Conservation (phyloP, 2,888 invertebrate species). For the Clistopyga incitator region DNA sequence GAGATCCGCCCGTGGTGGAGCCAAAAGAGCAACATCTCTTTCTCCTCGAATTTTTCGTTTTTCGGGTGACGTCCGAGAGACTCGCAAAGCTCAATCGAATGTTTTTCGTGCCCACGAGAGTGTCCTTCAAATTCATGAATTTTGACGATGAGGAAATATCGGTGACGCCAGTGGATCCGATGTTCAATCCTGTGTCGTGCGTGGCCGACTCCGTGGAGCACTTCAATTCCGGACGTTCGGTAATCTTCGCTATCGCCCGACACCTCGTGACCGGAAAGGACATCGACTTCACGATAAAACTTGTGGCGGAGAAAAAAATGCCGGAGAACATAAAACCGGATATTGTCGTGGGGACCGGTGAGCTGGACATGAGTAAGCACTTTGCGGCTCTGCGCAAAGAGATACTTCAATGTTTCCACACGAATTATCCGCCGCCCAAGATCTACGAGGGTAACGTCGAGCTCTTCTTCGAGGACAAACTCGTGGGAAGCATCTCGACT, state of each 20-base stretch:
- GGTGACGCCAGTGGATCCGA: constrained; percentile 77
- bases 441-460: constrained; percentile 87
- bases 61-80: constrained; percentile 82
- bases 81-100: constrained; percentile 79
- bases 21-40: constrained; percentile 83
- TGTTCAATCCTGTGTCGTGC: constrained; percentile 80
- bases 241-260: constrained; percentile 87
- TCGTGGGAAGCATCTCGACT: constrained; percentile 86
- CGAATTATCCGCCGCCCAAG: constrained; percentile 81
- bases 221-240: constrained; percentile 88
- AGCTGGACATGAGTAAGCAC: constrained; percentile 87
- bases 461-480: constrained; percentile 83
- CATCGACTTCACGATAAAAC: constrained; percentile 85
- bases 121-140: constrained; percentile 86
- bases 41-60: constrained; percentile 88
- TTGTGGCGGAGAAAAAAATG: constrained; percentile 86
- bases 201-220: constrained; percentile 76
- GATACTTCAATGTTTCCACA: constrained; percentile 76
- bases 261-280: constrained; percentile 85
- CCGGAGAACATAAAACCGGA: constrained; percentile 87
- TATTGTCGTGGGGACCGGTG: constrained; percentile 86
- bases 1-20: constrained; percentile 40
- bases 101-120: constrained; percentile 85
- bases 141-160: constrained; percentile 86
- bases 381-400: constrained; percentile 87